Evolutionary conservation across 1,140 invertebrate genomes (phyloP), one percentile per base, ranked within the genome.

Genomic region (Patella vulgata): DNA sequence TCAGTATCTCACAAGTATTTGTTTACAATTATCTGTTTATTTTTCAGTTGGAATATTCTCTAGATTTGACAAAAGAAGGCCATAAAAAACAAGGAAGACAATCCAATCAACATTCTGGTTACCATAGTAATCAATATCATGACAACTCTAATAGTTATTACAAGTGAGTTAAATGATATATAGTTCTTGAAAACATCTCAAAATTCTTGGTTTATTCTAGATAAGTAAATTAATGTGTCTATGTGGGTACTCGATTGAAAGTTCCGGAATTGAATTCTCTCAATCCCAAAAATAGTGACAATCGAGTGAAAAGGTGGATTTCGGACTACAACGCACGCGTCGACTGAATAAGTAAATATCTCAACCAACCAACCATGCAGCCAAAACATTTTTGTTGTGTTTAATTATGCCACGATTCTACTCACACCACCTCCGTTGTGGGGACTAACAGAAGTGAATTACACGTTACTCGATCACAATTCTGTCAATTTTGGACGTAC

Each of bases 11-110:
- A n/a, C n/a, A n/a, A n/a, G n/a, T n/a, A n/a, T n/a, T n/a, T n/a
- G 23, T 21, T 47, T 46, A 44, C n/a, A 44, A 19, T 44, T 30
- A 9, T 46, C 51, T 5, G 43, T 51, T 33, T 12, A 19, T 19
- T 31, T 75, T 71, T 36, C 61, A 84, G 79, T 60, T 85, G 46
- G 82, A 85, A 59, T 86, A 85, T 59, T 79, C 77, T 19, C 36
- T 86, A 39, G 85, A 86, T 30, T 71, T 79, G 21, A 84, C 84
- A 12, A 75, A 85, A 63, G 82, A 84, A 66, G 84, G 84, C 21
- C 60, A 75, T 51, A 62, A 77, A 27, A 60, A 80, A 39, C 60
- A 80, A 53, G 59, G 43, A 9, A 27, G 72, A 42, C 74, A 78
- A 59, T 66, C 71, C 31, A 62, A 75, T 60, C 56, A 76, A 14